Percentiles rank a stretch among this genome's conserved stretches.
phyloP scores from a whole-genome alignment of 2,797 vertebrate genomes.

The Lepidocolaptes lacrymiger region DNA sequence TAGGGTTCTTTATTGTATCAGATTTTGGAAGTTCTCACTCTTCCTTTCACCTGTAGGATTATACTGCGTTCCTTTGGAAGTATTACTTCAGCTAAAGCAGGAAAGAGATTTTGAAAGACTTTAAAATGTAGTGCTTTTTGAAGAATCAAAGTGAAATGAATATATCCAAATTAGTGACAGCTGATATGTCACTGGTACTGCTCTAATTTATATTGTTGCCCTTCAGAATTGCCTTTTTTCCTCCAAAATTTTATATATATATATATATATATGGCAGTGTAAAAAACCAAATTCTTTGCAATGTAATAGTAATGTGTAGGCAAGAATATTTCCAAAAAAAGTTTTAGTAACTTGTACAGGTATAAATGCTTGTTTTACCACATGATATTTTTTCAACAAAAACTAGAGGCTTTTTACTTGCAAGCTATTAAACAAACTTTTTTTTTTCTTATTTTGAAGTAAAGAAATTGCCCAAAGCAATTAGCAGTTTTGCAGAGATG shows the following conservation, averaged over 20 bases:
- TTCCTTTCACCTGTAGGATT: not conserved
- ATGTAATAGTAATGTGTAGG: not conserved
- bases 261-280: not conserved
- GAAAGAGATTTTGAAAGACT: not conserved
- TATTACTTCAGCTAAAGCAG: not conserved
- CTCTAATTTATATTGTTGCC: not conserved
- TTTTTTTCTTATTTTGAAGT: not conserved
- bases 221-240: not conserved
- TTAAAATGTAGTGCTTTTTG: not conserved
- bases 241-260: not conserved
- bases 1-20: not conserved
- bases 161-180: not conserved
- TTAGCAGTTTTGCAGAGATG: not conserved
- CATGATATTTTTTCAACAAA: not conserved
- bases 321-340: not conserved
- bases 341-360: not conserved
- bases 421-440: not conserved
- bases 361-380: not conserved
- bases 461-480: not conserved
- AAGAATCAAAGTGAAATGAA: not conserved
- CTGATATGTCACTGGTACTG: not conserved
- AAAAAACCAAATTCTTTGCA: not conserved
- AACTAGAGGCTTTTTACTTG: rapidly evolving
- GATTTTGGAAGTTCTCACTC: not conserved
- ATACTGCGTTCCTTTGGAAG: not conserved